Conservation (phyloP, 1,140 invertebrate genomes). For the Magallana ariakensis region DNA sequence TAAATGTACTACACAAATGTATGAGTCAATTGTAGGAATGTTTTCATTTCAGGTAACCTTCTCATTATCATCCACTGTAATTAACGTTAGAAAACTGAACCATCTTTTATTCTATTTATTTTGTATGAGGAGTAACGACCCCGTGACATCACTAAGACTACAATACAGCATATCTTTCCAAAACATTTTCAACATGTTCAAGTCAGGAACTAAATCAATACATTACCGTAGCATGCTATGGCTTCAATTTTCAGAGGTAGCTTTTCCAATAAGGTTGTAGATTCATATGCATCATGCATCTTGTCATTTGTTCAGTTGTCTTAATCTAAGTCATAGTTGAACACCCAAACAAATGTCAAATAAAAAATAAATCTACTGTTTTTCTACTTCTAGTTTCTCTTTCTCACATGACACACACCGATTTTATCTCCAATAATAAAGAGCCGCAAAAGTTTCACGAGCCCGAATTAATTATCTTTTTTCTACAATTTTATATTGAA, state of each 20-base stretch:
- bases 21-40: too few species aligned
- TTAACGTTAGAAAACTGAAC: too few species aligned
- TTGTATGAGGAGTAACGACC: too few species aligned
- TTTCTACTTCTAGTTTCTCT: slow-evolving; percentile 30
- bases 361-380: neutral
- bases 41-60: too few species aligned
- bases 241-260: slow-evolving; percentile 93
- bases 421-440: neutral
- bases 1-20: too few species aligned
- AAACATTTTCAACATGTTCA: neutral
- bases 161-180: too few species aligned
- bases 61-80: too few species aligned
- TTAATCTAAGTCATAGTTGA: neutral
- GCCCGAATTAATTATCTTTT: neutral
- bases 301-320: neutral
- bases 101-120: too few species aligned
- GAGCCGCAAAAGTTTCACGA: neutral
- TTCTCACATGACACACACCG: slow-evolving; percentile 16
- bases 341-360: neutral
- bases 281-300: slow-evolving; percentile 94
- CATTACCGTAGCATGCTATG: slow-evolving; percentile 92
- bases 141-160: too few species aligned
- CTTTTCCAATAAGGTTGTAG: slow-evolving; percentile 87
- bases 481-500: too few species aligned
- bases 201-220: neutral